Evolutionary conservation across 2,113 vertebrate species (phyloP), one percentile per base, ranked within the genome.

Genomic region (Phoxinus phoxinus): DNA sequence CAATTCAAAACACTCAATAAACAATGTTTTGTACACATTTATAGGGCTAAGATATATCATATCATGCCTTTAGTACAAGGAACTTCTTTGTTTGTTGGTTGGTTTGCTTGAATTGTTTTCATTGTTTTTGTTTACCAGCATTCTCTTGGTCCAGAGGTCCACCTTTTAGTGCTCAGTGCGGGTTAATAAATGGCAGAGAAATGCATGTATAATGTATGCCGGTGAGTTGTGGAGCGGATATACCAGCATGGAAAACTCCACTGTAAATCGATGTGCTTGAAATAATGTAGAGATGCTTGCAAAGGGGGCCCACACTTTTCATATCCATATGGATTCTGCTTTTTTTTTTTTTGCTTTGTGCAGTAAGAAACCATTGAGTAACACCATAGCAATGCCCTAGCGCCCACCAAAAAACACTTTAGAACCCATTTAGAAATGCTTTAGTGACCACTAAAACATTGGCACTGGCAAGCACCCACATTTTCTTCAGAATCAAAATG

Each of bases 121-220:
- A 73, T 25, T 25, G 35, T 27, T 27, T 4, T 41, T 25, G 8
- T 58, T 79, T 56, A 17, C 37, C 74, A 72, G 30, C 69, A 30
- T 84, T 71, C 27, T 58, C 32, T 19, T 61, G 41, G 32, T 81
- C 71, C 77, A 84, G 30, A 81, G 69, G 46, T 75, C 56, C n/a
- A 35, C 37, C 23, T 75, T 53, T 25, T 67, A 53, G 25, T 46
- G 76, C 15, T n/a, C 58, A 46, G 27, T 19, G n/a, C n/a, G 46
- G 65, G 75, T 84, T 87, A 84, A 87, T 87, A 69, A 84, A 8
- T 81, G 8, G 10, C 73, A 84, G 19, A 44, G 30, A 53, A 84
- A 32, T 30, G 83, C 41, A 27, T 67, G 21, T 77, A 12, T 23
- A 46, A 67, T 69, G 44, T 32, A 32, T 67, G 59, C 25, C 56